Base-by-base conservation (phyloP, 2,113 vertebrate species). In the Rhinopithecus roxellana region DNA sequence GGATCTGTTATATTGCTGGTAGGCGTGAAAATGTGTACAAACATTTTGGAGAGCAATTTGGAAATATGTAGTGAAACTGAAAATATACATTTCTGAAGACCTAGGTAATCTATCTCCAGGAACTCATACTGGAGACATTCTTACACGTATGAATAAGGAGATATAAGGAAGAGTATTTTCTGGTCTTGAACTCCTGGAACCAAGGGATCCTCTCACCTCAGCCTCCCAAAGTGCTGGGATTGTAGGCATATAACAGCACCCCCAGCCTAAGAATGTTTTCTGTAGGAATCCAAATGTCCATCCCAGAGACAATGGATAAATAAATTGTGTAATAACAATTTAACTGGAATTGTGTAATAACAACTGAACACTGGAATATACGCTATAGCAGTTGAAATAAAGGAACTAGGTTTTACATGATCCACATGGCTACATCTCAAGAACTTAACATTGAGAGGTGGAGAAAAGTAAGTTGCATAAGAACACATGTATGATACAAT, bases 41-140 rank as follows among this genome's bases (percentile, higher is more conserved):
- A 93, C 27, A 85, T 57, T 93, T 81, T 5, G 50, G 72, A 93
- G 50, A 89, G 72, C 27, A 86, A 57, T 79, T 95, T 80, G 74
- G 32, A 91, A 93, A 52, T 30, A 81, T 5, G 48, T 13, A 82
- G 38, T 61, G 52, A 78, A 70, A 69, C 81, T 25, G 35, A 45
- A 86, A 91, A 81, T 23, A 22, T 5, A 59, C 55, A 50, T 52
- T 89, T 85, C 72, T 50, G 43, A 57, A 95, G 27, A 23, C 43
- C 32, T 30, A 18, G 8, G 50, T 95, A 25, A 78, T 79, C 45
- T 61, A 43, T 16, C 40, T 80, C 80, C 70, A 78, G 25, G 32
- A 77, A 79, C 11, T 43, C 2, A 12, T 72, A 2, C 7, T 70
- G 80, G 17, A 72, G 18, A 88, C 30, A 40, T 20, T 22, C 16